phyloP scores from a whole-genome alignment of 2,888 invertebrate species.

The Mythimna albipuncta region DNA sequence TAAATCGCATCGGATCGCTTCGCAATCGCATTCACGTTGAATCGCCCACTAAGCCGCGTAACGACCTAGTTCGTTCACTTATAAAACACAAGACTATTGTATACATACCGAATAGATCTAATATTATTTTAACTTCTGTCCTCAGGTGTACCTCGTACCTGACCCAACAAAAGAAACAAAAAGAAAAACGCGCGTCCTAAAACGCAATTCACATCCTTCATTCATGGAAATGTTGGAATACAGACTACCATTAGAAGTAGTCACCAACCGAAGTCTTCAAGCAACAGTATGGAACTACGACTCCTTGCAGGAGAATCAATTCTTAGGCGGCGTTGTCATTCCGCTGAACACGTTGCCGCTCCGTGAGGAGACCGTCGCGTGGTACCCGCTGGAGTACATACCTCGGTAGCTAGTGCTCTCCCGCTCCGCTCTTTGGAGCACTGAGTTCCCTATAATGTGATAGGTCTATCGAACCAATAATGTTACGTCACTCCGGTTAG shows the following conservation, averaged over 20 bases:
- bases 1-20: too few relatives aligned
- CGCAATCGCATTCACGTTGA: too few relatives aligned
- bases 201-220: slow-evolving; percentile 98
- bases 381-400: slow-evolving; percentile 94
- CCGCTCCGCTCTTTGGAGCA: slow-evolving; percentile 81
- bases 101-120: neutral
- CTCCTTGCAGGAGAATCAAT: slow-evolving; percentile 97
- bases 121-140: neutral
- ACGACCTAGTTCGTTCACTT: too few relatives aligned
- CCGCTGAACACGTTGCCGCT: slow-evolving; percentile 94
- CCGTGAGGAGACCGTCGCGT: slow-evolving; percentile 95
- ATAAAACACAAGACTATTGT: too few relatives aligned
- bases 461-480: slow-evolving; percentile 46
- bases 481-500: slow-evolving; percentile 28
- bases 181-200: slow-evolving; percentile 98
- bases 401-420: slow-evolving; percentile 85
- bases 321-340: slow-evolving; percentile 97
- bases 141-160: slow-evolving; percentile 95
- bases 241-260: slow-evolving; percentile 95
- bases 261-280: slow-evolving; percentile 94
- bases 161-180: slow-evolving; percentile 98
- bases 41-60: too few relatives aligned
- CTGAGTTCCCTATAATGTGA: slow-evolving; percentile 60
- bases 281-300: slow-evolving; percentile 99
- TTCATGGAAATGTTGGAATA: slow-evolving; percentile 99